Percentiles rank a stretch among this genome's conserved stretches.
phyloP scores from a whole-genome alignment of 2,888 invertebrate species.

The Ashinkailepas kermadecensis region DNA sequence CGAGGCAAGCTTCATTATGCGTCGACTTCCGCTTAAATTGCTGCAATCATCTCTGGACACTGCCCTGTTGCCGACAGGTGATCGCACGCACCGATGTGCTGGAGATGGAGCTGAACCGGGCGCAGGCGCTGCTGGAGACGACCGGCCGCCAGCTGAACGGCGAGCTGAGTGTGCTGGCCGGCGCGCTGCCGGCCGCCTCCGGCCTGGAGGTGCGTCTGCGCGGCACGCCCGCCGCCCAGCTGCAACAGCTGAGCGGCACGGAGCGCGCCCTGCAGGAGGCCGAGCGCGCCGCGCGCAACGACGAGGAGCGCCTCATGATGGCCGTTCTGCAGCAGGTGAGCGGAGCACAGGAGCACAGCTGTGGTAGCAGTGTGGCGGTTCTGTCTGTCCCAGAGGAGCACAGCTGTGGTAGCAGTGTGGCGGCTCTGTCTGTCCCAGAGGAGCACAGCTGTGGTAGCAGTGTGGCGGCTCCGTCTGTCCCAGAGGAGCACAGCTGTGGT shows the following conservation, averaged over 20 bases:
- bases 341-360: too few species aligned
- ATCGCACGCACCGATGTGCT: background rate
- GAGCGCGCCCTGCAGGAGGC: background rate
- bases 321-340: background rate
- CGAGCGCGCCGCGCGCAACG: background rate
- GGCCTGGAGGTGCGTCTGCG: background rate
- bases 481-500: too few species aligned
- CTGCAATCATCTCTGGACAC: too few species aligned
- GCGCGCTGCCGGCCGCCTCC: background rate
- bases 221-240: background rate
- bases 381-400: too few species aligned
- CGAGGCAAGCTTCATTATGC: too few species aligned
- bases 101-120: background rate
- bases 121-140: background rate
- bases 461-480: too few species aligned
- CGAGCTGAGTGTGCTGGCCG: background rate
- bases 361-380: too few species aligned
- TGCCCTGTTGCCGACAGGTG: background rate
- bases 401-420: too few species aligned
- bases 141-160: background rate
- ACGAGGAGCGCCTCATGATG: background rate
- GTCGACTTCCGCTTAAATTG: too few species aligned
- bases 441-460: too few species aligned
- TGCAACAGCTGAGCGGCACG: background rate
- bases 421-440: too few species aligned